Evolutionary conservation across 2,113 vertebrate genomes (phyloP).

Genomic region (Sturnira hondurensis): DNA sequence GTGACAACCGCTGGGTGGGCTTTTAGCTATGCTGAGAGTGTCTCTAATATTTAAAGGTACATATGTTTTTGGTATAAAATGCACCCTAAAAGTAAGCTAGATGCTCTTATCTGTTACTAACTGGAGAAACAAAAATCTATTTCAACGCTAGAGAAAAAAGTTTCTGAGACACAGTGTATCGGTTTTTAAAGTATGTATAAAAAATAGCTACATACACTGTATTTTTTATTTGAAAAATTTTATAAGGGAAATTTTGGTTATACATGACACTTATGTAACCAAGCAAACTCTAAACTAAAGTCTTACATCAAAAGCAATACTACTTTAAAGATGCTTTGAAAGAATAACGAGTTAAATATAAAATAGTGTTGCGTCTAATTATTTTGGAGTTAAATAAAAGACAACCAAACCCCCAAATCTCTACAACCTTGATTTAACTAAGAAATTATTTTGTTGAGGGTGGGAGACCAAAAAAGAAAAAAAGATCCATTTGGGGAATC

Average conservation of each 20-base stretch:
- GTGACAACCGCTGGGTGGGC: background rate
- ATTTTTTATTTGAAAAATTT: background rate
- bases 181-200: background rate
- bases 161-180: background rate
- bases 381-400: conserved; percentile 3
- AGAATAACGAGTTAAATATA: background rate
- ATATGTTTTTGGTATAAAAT: background rate
- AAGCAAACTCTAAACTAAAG: background rate
- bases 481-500: background rate
- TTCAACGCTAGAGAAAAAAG: background rate
- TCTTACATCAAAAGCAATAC: background rate
- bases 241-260: background rate
- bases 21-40: background rate
- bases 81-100: background rate
- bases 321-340: background rate
- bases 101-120: background rate
- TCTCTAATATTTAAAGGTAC: background rate
- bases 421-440: background rate
- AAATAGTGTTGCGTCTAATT: background rate
- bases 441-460: background rate
- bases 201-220: background rate
- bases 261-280: background rate
- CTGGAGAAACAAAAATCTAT: background rate
- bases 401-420: background rate
- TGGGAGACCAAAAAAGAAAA: background rate